phyloP scores from a whole-genome alignment of 92 coral and sea anemone species.

The Porites rus region DNA sequence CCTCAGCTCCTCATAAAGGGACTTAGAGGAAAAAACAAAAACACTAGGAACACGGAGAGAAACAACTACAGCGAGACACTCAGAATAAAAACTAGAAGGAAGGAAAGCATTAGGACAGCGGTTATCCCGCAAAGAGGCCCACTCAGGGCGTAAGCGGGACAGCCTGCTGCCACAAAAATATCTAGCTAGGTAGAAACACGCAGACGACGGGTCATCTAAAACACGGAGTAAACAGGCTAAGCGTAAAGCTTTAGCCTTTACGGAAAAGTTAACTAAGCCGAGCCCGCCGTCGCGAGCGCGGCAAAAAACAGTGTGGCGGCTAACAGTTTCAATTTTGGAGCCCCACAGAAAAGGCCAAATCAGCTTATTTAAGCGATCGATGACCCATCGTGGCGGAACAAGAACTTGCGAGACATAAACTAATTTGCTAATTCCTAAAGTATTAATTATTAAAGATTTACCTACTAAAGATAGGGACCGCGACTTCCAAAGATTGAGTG shows the following conservation, averaged over 20 bases:
- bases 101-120: not conserved
- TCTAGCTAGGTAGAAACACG: not conserved
- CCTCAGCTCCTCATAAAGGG: not conserved
- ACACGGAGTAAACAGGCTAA: not conserved
- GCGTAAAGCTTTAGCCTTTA: not conserved
- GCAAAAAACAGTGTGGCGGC: not conserved
- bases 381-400: not conserved
- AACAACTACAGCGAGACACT: no score
- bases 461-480: not conserved
- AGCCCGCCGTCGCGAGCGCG: not conserved
- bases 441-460: not conserved
- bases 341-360: constrained; percentile 45
- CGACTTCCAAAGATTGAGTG: constrained; percentile 10
- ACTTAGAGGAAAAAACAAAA: not conserved
- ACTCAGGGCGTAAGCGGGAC: not conserved
- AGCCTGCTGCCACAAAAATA: constrained; percentile 1
- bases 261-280: not conserved
- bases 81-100: not conserved
- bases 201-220: not conserved
- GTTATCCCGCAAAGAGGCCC: not conserved
- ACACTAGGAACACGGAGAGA: not conserved
- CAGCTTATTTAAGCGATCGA: not conserved
- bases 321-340: not conserved
- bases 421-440: not conserved
- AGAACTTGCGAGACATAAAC: not conserved